These are phyloP conservation scores for Drosophila siamana DNA, from an alignment of 2,888 invertebrate species.

Conservation along the genomic window DNA sequence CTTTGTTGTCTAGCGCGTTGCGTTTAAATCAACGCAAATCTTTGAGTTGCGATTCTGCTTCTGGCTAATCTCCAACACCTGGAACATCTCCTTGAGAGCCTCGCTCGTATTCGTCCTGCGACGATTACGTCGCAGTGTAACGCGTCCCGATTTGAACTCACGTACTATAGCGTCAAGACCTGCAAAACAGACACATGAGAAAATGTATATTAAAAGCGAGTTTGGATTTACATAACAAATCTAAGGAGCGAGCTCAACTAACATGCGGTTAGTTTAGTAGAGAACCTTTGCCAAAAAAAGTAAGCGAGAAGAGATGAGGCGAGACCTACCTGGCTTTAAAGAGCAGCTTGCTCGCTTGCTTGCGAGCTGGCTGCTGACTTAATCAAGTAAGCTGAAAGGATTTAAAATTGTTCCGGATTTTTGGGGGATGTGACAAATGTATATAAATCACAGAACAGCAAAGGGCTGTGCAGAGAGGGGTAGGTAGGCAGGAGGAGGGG, in stretches of 20 bases:
- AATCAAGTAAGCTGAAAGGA: constrained; percentile 39
- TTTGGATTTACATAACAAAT: background rate
- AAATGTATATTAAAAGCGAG: background rate
- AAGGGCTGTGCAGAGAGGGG: constrained; percentile 20
- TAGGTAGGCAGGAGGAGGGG: constrained; percentile 6
- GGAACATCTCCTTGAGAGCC: constrained; percentile 85
- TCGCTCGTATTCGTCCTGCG: constrained; percentile 84
- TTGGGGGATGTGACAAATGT: constrained; percentile 45
- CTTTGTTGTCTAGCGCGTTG: constrained; percentile 34
- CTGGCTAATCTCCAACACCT: constrained; percentile 85
- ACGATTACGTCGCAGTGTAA: constrained; percentile 84
- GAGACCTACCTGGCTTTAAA: constrained; percentile 56
- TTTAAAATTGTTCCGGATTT: constrained; percentile 49
- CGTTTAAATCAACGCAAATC: constrained; percentile 82
- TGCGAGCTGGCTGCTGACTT: constrained; percentile 5
- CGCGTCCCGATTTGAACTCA: constrained; percentile 84
- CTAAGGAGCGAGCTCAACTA: constrained; percentile 27
- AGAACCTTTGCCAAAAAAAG: constrained; percentile 13
- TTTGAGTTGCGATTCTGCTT: constrained; percentile 85
- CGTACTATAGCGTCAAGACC: constrained; percentile 86
- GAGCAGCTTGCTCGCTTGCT: background rate
- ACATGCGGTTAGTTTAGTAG: constrained; percentile 62
- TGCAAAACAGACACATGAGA: constrained; percentile 40
- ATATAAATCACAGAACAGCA: constrained; percentile 65
- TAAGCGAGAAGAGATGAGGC: constrained; percentile 6